phyloP scores from a whole-genome alignment of 2,888 invertebrate genomes.

The Coelopa pilipes region DNA sequence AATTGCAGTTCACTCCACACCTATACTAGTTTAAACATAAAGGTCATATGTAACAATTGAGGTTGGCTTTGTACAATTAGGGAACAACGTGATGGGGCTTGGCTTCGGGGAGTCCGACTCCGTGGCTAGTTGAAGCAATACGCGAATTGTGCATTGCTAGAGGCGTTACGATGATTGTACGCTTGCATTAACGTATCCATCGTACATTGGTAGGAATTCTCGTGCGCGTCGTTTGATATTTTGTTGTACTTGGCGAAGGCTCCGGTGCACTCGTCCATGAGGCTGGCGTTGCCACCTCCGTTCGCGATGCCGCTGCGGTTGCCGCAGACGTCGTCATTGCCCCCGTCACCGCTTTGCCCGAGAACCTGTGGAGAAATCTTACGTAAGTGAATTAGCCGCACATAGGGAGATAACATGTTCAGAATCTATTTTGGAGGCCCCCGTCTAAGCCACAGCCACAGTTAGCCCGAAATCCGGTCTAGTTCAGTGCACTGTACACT shows the following conservation, averaged over 20 bases:
- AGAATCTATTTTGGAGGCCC: too few relatives aligned
- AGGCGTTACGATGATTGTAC: conserved; percentile 58
- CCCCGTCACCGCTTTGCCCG: conserved; percentile 46
- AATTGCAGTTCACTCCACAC: neutral
- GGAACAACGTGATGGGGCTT: conserved; percentile 45
- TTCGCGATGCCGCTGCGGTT: conserved; percentile 40
- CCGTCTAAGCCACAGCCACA: too few relatives aligned
- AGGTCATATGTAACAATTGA: conserved; percentile 48
- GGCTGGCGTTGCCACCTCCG: conserved; percentile 25
- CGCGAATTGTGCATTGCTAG: conserved; percentile 53
- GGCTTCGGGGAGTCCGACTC: too few relatives aligned
- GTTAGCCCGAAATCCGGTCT: too few relatives aligned
- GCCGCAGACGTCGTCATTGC: conserved; percentile 34
- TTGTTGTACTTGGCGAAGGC: conserved; percentile 52
- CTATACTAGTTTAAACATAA: conserved; percentile 3
- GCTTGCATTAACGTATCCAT: conserved; percentile 62
- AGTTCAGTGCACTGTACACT: too few relatives aligned
- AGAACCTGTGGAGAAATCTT: conserved; percentile 44
- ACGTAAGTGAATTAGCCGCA: too few relatives aligned
- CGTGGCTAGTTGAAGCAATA: conserved; percentile 48
- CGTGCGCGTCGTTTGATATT: conserved; percentile 44
- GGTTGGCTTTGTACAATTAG: conserved; percentile 55
- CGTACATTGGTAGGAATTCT: conserved; percentile 55
- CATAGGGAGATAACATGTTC: too few relatives aligned
- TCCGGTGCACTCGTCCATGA: conserved; percentile 42